These are phyloP conservation scores for Paratilapia polleni DNA, from an alignment of 2,113 vertebrate species.

Conservation along the genomic window DNA sequence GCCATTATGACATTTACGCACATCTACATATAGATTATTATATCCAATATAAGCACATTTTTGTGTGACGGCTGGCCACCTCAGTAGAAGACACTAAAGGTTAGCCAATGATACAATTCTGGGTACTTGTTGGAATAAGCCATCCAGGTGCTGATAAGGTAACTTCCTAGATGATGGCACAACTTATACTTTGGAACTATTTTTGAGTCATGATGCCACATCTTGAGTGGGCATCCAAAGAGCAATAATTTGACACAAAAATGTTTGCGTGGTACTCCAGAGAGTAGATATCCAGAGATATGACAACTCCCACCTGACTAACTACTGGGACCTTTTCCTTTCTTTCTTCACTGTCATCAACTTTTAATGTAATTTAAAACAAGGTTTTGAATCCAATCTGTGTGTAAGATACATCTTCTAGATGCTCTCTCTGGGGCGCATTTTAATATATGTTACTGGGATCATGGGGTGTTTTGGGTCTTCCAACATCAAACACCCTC, in stretches of 20 bases:
- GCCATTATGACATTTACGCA: not conserved
- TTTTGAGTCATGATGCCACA: not conserved
- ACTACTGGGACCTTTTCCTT: too few relatives aligned
- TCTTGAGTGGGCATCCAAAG: not conserved
- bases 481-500: too few relatives aligned
- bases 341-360: too few relatives aligned
- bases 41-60: not conserved
- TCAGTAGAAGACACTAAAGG: not conserved
- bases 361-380: too few relatives aligned
- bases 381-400: too few relatives aligned
- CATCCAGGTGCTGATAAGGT: accelerated
- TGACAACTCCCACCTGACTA: too few relatives aligned
- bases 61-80: not conserved
- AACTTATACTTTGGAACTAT: not conserved
- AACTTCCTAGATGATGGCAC: not conserved
- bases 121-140: not conserved
- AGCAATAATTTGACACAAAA: not conserved
- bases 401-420: too few relatives aligned
- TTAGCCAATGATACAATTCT: not conserved
- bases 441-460: too few relatives aligned
- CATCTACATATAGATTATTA: not conserved
- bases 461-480: too few relatives aligned
- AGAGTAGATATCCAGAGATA: not conserved
- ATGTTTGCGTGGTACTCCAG: not conserved
- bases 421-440: too few relatives aligned